Evolutionary conservation across 2,113 vertebrate species (phyloP), one percentile per base, ranked within the genome.

Genomic region (Oophaga pumilio): DNA sequence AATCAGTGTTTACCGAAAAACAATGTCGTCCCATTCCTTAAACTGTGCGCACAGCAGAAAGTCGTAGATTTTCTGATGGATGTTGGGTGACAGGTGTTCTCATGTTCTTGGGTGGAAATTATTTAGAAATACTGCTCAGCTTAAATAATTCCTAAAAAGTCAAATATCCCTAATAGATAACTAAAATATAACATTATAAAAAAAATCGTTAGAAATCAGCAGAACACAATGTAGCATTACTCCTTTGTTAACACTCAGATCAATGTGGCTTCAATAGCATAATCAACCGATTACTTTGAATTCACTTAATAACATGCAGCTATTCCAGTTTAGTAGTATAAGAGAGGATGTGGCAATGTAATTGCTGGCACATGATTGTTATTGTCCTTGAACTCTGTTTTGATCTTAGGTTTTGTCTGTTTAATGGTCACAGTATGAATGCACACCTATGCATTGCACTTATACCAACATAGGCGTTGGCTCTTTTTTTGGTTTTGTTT

Each of bases 1-100:
- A 33, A 26, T 69, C 28, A 26, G 66, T 73, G 77, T 87, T 87
- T 82, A 73, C 53, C 20, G n/a, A 73, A 82, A 80, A 87, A 81
- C n/a, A 71, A 82, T 52, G 26, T 62, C 20, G 62, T 43, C 28
- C 60, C 17, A 85, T 74, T 76, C 52, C 56, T 57, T 85, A 43
- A 49, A 49, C 74, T 52, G 84, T n/a, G 24, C 26, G 69, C 8
- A 20, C 26, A 76, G 56, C 26, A 76, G 77, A 79, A 79, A 43
- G 43, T 33, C 28, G 18, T 74, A 33, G 50, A 69, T 20, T 8
- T 53, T 24, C 4, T 24, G 20, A 82, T 82, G n/a, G 66, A 73
- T n/a, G 43, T 50, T 76, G 49, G 74, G 43, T 76, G 49, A 76
- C 74, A 76, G 49, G 49, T 76, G 74, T 52, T 56, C 11, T 76